Percentiles rank a stretch among this genome's conserved stretches.
phyloP scores from a whole-genome alignment of 2,888 invertebrate species.

The Agriopis leucophaearia region DNA sequence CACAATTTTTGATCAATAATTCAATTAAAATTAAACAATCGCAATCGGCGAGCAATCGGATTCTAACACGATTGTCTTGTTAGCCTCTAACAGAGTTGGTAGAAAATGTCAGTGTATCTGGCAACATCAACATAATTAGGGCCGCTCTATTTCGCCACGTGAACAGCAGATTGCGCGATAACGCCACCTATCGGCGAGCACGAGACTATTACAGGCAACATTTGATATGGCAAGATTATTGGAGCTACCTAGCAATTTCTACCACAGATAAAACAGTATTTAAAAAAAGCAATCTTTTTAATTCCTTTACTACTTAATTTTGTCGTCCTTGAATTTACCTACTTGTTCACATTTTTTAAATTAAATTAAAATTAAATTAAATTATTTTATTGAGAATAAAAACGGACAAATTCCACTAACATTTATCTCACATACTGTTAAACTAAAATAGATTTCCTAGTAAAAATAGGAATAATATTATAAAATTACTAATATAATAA shows the following conservation, averaged over 20 bases:
- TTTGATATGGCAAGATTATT: slow-evolving; percentile 4
- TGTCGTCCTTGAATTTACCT: not conserved
- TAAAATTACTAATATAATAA: too few species aligned
- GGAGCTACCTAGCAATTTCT: too few species aligned
- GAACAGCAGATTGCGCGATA: slow-evolving; percentile 46
- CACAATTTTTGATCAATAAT: slow-evolving; percentile 34
- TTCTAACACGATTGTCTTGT: slow-evolving; percentile 41
- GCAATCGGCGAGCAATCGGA: slow-evolving; percentile 32
- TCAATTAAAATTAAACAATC: slow-evolving; percentile 36
- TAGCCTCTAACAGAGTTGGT: slow-evolving; percentile 39
- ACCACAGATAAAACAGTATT: not conserved
- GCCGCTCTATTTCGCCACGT: slow-evolving; percentile 52
- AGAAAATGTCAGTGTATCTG: slow-evolving; percentile 62
- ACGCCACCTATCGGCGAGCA: slow-evolving; percentile 51
- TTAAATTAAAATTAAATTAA: too few species aligned
- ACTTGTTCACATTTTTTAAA: not conserved
- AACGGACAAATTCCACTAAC: too few species aligned
- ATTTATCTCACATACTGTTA: too few species aligned
- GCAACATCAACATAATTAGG: slow-evolving; percentile 64
- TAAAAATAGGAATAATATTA: too few species aligned
- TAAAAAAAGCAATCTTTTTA: not conserved
- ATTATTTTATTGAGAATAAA: too few species aligned
- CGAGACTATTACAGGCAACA: slow-evolving; percentile 55
- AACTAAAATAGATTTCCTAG: too few species aligned
- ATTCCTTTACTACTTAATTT: not conserved